Conservation (phyloP, 2,888 invertebrate genomes). For the Chrysomela aeneicollis region DNA sequence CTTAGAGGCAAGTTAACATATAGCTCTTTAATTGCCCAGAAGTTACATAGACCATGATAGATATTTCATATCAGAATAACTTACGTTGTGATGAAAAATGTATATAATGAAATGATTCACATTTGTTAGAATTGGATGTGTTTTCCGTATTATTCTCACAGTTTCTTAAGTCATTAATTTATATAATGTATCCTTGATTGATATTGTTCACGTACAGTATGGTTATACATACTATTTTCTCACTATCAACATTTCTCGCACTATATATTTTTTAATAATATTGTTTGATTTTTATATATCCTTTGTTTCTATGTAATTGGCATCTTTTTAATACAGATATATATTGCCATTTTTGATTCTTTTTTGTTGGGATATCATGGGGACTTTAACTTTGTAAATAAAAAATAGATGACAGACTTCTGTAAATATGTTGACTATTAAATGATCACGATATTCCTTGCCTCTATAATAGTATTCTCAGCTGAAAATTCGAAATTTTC, state of each 20-base stretch:
- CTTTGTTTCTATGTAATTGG: conserved; percentile 58
- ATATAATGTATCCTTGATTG: conserved; percentile 42
- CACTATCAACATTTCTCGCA: conserved; percentile 50
- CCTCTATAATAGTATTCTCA: conserved; percentile 49
- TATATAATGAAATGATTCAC: conserved; percentile 47
- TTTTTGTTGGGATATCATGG: conserved; percentile 36
- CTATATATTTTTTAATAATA: conserved; percentile 53
- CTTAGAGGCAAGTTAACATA: conserved; percentile 52
- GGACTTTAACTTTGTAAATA: conserved; percentile 46
- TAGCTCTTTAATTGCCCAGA: conserved; percentile 37
- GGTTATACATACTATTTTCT: conserved; percentile 58
- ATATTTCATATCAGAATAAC: conserved; percentile 50
- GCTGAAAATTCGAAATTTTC: conserved; percentile 43
- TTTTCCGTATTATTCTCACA: conserved; percentile 21
- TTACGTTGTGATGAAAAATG: conserved; percentile 54
- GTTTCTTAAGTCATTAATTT: conserved; percentile 28
- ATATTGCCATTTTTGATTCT: conserved; percentile 56
- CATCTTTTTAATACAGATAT: conserved; percentile 59
- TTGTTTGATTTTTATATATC: conserved; percentile 52
- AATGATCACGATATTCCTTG: conserved; percentile 47
- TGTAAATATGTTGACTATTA: conserved; percentile 37
- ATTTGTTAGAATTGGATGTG: conserved; percentile 21
- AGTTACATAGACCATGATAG: conserved; percentile 38
- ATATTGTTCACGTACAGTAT: conserved; percentile 48
- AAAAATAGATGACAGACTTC: conserved; percentile 28